Evolutionary conservation across 2,797 vertebrate genomes (phyloP), one percentile per base, ranked within the genome.

Genomic region (Cetoscarus ocellatus): DNA sequence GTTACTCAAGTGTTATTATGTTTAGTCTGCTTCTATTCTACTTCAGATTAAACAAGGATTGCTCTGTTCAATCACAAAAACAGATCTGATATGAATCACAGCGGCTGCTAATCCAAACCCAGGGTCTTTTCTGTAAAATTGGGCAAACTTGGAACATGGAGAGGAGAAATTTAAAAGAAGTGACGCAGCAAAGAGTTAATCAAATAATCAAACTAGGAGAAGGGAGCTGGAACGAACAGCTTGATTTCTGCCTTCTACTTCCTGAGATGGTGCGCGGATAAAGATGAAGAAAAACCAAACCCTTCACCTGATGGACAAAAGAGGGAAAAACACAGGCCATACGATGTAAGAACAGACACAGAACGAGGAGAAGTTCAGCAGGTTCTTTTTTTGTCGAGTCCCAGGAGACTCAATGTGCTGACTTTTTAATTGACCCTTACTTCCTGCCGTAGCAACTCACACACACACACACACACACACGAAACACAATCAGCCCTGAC

Each of bases 381-480:
- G 66, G 57, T 63, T 79, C 58, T 89, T 65, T 47, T 27, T 54
- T 53, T 75, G 54, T 80, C 48, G 47, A 68, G 53, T 87, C 84
- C 76, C 81, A 35, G n/a, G 82, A 80, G 88, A 85, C 77, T 7
- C 66, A 76, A 43, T 73, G 54, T 80, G 17, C 79, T 89, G 81
- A 89, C 86, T 77, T 58, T 72, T 85, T 83, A 85, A 89, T 78
- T 90, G 84, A 92, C 83, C 89, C 84, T 39, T 38, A 76, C 81
- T 92, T 92, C 90, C 90, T 90, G 89, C 79, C 69, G 67, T 68
- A 83, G 13, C 74, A 36, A 89, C 69, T 83, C 57, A 79, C n/a
- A 49, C 44, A 50, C 43, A 50, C 60, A 50, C n/a, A n/a, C n/a
- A 66, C 39, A 43, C 45, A 67, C 57, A 56, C 59, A 56, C 34